Percentiles rank a stretch among this genome's conserved stretches.
These are phyloP conservation scores for Diorhabda sublineata DNA, from an alignment of 1,140 invertebrate species.

Conservation along the genomic window DNA sequence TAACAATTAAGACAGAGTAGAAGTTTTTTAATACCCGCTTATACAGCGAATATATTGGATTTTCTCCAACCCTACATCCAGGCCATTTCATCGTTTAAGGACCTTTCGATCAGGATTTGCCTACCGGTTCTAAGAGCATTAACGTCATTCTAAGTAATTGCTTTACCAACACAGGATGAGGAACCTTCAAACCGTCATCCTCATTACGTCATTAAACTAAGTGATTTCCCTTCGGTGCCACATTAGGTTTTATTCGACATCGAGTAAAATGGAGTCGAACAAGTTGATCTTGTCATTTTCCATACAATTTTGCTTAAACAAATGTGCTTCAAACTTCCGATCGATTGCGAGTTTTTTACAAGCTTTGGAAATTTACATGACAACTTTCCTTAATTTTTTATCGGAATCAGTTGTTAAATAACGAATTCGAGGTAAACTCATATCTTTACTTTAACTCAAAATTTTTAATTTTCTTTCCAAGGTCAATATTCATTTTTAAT, in stretches of 20 bases:
- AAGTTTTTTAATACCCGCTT: background rate
- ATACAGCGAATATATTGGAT: background rate
- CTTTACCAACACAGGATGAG: background rate
- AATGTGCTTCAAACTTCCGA: background rate
- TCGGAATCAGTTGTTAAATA: no score
- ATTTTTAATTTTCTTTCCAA: no score
- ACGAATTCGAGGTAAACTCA: no score
- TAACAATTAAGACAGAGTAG: no score
- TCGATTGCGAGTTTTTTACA: no score
- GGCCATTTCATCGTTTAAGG: conserved; percentile 1
- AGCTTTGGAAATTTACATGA: no score
- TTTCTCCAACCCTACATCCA: background rate
- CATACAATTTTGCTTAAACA: background rate
- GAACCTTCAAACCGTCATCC: conserved; percentile 1
- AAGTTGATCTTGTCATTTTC: background rate
- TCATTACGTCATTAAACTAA: conserved; percentile 1
- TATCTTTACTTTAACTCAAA: no score
- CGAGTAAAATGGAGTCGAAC: background rate
- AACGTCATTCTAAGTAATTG: conserved; percentile 2
- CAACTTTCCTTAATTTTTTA: no score
- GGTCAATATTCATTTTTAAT: no score
- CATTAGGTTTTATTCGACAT: conserved; percentile 1
- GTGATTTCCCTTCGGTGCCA: background rate
- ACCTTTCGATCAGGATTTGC: conserved; percentile 1
- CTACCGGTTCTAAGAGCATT: conserved; percentile 1